Percentiles rank a stretch among this genome's conserved stretches.
These are phyloP conservation scores for Zoroaster sp. DNA, from an alignment of 53 echinoderm and acorn worm genomes.

Conservation along the genomic window DNA sequence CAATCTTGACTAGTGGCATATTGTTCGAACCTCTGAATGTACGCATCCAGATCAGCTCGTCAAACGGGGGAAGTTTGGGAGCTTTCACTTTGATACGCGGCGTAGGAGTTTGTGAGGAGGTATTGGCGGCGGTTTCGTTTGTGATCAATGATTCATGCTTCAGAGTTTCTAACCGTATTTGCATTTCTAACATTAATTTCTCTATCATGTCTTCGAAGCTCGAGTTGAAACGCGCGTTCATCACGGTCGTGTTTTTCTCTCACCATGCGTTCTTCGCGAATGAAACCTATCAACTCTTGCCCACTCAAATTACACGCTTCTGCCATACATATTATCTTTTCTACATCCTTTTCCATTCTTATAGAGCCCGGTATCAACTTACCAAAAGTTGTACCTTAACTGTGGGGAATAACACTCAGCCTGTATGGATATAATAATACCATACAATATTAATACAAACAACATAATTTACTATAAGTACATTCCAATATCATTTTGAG, in stretches of 20 bases:
- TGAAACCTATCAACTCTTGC: neutral
- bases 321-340: neutral
- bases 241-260: neutral
- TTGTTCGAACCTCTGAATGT: slow-evolving; percentile 1
- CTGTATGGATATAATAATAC: too few relatives aligned
- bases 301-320: slow-evolving; percentile 28
- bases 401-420: too few relatives aligned
- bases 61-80: slow-evolving; percentile 1
- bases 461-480: too few relatives aligned
- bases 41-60: slow-evolving; percentile 6
- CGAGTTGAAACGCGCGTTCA: slow-evolving; percentile 1
- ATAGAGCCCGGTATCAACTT: too few relatives aligned
- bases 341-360: neutral
- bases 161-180: neutral
- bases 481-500: too few relatives aligned
- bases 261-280: neutral
- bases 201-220: neutral
- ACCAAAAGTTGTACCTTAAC: too few relatives aligned
- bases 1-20: neutral
- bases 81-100: neutral
- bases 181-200: neutral
- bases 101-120: too few relatives aligned
- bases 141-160: neutral
- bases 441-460: too few relatives aligned
- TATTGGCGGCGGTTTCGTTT: neutral